phyloP scores from a whole-genome alignment of 2,797 vertebrate genomes.

The Gymnothorax reevesii region DNA sequence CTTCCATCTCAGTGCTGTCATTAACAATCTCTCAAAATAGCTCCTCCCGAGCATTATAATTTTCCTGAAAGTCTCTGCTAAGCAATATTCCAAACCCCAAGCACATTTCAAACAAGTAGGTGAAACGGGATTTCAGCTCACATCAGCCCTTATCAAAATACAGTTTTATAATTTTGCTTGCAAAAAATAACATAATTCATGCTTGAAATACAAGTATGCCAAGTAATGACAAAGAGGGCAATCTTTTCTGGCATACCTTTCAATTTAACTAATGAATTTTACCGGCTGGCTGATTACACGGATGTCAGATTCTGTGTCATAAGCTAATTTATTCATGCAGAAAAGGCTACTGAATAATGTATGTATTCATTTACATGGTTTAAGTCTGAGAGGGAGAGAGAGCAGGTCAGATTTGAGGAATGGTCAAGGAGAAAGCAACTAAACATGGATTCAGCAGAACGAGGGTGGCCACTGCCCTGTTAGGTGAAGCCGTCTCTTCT shows the following conservation, averaged over 20 bases:
- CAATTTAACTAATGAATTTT: conserved; percentile 63
- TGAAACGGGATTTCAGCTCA: not conserved
- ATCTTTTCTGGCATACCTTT: conserved; percentile 51
- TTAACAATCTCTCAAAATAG: not conserved
- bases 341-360: conserved; percentile 72
- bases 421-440: conserved; percentile 50
- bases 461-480: not conserved
- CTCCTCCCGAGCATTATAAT: not conserved
- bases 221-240: not conserved
- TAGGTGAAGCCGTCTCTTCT: not conserved
- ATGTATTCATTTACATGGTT: conserved; percentile 59
- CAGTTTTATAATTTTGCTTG: not conserved
- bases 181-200: not conserved
- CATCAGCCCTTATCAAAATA: not conserved
- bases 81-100: not conserved
- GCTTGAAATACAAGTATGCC: not conserved
- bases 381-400: conserved; percentile 26
- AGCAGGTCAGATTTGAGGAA: conserved; percentile 53
- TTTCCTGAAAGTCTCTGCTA: not conserved
- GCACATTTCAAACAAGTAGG: not conserved
- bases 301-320: conserved; percentile 70
- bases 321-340: conserved; percentile 51
- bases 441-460: conserved; percentile 70
- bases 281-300: conserved; percentile 67
- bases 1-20: not conserved